A percentile compares a stretch with the other conserved stretches of the same genome.
Evolutionary conservation across 1,140 invertebrate species (phyloP).

Genomic region (Euura lappo): DNA sequence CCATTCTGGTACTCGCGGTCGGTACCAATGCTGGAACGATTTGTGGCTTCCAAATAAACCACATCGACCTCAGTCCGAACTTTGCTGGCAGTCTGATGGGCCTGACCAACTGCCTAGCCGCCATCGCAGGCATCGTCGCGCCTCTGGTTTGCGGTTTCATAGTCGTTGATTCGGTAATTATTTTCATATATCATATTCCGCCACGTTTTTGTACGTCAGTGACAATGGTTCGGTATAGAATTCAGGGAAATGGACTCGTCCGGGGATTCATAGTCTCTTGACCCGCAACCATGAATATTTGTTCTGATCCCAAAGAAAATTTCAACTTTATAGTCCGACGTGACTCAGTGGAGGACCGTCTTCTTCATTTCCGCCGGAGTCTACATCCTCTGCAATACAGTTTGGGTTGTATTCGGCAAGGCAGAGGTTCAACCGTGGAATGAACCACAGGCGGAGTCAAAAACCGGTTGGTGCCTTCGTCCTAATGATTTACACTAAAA

Average conservation of each 20-base stretch:
- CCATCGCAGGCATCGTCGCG: slow-evolving; percentile 66
- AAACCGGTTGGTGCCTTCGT: neutral
- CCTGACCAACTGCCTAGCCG: slow-evolving; percentile 69
- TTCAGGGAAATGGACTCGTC: too few relatives aligned
- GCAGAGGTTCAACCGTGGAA: slow-evolving; percentile 59
- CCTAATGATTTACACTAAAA: too few relatives aligned
- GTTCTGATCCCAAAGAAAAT: too few relatives aligned
- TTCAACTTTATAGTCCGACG: slow-evolving; percentile 27
- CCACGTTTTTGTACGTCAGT: too few relatives aligned
- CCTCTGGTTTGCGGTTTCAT: slow-evolving; percentile 61
- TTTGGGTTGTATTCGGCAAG: slow-evolving; percentile 59
- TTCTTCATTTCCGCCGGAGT: slow-evolving; percentile 64
- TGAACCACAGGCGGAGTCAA: slow-evolving; percentile 38
- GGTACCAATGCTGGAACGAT: slow-evolving; percentile 65
- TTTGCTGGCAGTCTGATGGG: slow-evolving; percentile 71
- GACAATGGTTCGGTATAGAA: too few relatives aligned
- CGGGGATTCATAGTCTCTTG: too few relatives aligned
- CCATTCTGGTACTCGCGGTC: slow-evolving; percentile 63
- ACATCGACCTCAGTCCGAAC: slow-evolving; percentile 72
- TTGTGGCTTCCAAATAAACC: slow-evolving; percentile 65
- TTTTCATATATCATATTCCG: too few relatives aligned
- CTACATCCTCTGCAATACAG: slow-evolving; percentile 60
- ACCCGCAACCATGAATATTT: too few relatives aligned
- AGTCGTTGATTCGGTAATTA: slow-evolving; percentile 50
- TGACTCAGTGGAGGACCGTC: slow-evolving; percentile 63